These are phyloP conservation scores for Centroberyx gerrardi DNA, from an alignment of 2,797 vertebrate genomes.

Conservation along the genomic window DNA sequence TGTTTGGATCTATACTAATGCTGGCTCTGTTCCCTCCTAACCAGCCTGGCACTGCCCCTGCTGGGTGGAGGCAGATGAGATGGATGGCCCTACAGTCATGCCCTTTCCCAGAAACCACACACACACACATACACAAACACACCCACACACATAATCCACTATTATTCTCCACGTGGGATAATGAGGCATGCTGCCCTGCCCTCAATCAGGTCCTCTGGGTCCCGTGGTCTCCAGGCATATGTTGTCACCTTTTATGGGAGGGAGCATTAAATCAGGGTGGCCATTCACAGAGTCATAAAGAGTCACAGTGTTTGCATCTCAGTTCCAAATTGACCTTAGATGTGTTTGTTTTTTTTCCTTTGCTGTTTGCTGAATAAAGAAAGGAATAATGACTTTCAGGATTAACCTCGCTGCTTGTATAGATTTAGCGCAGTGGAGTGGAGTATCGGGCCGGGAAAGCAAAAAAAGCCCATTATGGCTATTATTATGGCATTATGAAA, in stretches of 20 bases:
- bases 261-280: background rate
- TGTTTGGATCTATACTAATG: constrained; percentile 25
- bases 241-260: background rate
- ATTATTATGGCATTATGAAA: constrained; percentile 17
- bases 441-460: constrained; percentile 17
- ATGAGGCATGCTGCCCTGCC: background rate
- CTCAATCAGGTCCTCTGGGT: constrained; percentile 10
- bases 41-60: constrained; percentile 15
- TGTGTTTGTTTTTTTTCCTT: constrained; percentile 13
- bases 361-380: constrained; percentile 21
- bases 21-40: constrained; percentile 27
- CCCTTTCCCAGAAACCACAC: constrained; percentile 5
- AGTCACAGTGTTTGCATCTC: background rate
- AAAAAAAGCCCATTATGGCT: constrained; percentile 3
- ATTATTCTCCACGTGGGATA: constrained; percentile 10
- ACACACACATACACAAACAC: background rate
- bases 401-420: constrained; percentile 35
- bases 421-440: constrained; percentile 18
- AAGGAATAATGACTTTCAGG: constrained; percentile 34
- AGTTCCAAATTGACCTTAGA: constrained; percentile 16
- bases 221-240: constrained; percentile 7
- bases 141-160: constrained; percentile 10
- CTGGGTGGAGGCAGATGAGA: constrained; percentile 40
- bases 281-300: background rate
- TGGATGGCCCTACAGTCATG: constrained; percentile 5